These are phyloP conservation scores for Pelodytes ibericus DNA, from an alignment of 2,797 vertebrate genomes.

Conservation along the genomic window DNA sequence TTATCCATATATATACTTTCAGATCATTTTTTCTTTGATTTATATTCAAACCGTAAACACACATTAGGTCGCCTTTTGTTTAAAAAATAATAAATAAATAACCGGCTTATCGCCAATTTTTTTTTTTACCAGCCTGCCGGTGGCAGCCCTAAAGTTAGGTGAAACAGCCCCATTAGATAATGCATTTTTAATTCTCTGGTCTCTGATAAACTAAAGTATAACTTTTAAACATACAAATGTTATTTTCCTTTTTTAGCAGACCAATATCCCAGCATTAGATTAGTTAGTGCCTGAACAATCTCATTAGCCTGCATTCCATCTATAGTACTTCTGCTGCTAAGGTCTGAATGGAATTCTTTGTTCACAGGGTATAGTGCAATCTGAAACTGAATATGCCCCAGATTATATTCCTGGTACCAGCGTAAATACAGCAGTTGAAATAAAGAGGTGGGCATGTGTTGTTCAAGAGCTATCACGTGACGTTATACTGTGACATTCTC, in stretches of 20 bases:
- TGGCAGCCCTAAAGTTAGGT: too few relatives aligned
- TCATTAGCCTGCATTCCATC: neutral
- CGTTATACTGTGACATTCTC: neutral
- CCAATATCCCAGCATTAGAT: neutral
- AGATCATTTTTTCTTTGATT: too few relatives aligned
- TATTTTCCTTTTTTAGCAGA: neutral
- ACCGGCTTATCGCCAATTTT: too few relatives aligned
- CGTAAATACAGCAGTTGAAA: neutral
- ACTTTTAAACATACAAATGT: neutral
- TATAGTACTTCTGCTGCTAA: neutral
- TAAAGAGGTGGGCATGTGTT: neutral
- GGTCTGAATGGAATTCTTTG: neutral
- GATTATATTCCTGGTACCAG: neutral
- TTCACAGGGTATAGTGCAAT: neutral
- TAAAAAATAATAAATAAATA: too few relatives aligned
- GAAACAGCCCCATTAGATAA: too few relatives aligned
- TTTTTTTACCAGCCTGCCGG: too few relatives aligned
- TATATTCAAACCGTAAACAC: too few relatives aligned
- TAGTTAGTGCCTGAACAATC: neutral
- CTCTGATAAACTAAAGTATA: too few relatives aligned
- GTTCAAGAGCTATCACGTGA: neutral
- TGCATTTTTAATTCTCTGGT: too few relatives aligned
- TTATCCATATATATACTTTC: too few relatives aligned
- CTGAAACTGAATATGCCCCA: slow-evolving; percentile 3
- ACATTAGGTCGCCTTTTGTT: too few relatives aligned